These are phyloP conservation scores for Marcusenius ussheri DNA, from an alignment of 2,113 vertebrate genomes.

Conservation along the genomic window DNA sequence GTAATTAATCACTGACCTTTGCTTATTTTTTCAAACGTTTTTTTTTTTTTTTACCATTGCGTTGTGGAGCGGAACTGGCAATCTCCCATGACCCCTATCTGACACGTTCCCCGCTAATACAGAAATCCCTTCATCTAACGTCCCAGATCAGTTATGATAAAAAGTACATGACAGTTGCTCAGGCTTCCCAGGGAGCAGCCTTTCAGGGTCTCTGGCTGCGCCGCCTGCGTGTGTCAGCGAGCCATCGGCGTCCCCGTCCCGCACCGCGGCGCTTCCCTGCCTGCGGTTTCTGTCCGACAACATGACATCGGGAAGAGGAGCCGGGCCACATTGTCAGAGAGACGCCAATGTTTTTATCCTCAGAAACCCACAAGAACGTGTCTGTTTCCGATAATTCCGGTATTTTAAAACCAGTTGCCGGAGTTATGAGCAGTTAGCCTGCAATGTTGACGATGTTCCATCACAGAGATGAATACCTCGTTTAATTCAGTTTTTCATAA, in stretches of 20 bases:
- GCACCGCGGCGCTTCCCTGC: not conserved
- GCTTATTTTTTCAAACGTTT: not conserved
- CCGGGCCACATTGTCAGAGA: not conserved
- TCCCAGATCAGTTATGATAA: not conserved
- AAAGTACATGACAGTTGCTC: not conserved
- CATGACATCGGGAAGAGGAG: not conserved
- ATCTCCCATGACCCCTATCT: not conserved
- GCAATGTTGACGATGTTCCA: not conserved
- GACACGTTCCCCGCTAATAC: slow-evolving; percentile 2
- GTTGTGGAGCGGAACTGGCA: not conserved
- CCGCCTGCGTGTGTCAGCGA: not conserved
- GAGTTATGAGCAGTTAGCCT: not conserved
- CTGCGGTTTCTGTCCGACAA: not conserved
- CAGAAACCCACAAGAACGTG: not conserved
- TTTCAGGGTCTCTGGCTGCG: not conserved
- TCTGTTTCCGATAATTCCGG: not conserved
- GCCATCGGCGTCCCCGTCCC: not conserved
- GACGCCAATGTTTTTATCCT: not conserved
- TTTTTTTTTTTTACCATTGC: slow-evolving; percentile 1
- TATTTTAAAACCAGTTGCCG: not conserved
- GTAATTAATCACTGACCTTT: not conserved
- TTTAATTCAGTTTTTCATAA: not conserved
- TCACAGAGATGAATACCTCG: not conserved
- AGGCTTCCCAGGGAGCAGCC: not conserved
- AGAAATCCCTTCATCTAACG: slow-evolving; percentile 3